Conservation (phyloP, 2,888 invertebrate genomes). For the Limnephilus marmoratus region DNA sequence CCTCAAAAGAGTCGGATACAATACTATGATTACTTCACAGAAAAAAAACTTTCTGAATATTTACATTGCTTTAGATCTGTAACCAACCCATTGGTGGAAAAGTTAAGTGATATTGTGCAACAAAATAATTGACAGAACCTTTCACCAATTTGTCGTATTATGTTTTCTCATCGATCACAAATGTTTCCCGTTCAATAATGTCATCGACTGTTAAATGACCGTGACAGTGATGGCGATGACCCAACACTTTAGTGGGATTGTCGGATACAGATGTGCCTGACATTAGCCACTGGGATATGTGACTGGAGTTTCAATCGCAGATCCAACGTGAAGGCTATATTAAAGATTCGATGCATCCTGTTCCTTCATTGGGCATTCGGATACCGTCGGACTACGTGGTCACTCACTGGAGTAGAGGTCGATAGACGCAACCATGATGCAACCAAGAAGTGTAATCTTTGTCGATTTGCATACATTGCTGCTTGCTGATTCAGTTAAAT, state of each 20-base stretch:
- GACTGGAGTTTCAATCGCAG: neutral
- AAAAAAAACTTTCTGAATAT: neutral
- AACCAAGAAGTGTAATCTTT: neutral
- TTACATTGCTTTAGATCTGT: neutral
- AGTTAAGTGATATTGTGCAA: neutral
- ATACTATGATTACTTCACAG: neutral
- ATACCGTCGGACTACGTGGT: neutral
- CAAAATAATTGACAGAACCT: neutral
- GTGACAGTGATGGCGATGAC: neutral
- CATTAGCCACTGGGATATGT: neutral
- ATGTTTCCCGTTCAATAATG: neutral
- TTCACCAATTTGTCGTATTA: neutral
- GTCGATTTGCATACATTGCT: neutral
- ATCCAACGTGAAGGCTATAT: neutral
- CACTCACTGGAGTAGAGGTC: constrained; percentile 19
- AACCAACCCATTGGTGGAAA: neutral
- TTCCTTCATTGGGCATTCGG: constrained; percentile 20
- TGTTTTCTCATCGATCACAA: neutral
- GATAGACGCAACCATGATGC: neutral
- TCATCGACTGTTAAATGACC: neutral
- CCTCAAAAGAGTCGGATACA: too few species aligned
- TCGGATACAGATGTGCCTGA: neutral
- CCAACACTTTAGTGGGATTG: neutral
- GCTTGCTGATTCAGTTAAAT: neutral
- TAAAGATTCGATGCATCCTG: constrained; percentile 28